These are phyloP conservation scores for Montipora foliosa DNA, from an alignment of 64 coral and sea anemone genomes.

Conservation along the genomic window DNA sequence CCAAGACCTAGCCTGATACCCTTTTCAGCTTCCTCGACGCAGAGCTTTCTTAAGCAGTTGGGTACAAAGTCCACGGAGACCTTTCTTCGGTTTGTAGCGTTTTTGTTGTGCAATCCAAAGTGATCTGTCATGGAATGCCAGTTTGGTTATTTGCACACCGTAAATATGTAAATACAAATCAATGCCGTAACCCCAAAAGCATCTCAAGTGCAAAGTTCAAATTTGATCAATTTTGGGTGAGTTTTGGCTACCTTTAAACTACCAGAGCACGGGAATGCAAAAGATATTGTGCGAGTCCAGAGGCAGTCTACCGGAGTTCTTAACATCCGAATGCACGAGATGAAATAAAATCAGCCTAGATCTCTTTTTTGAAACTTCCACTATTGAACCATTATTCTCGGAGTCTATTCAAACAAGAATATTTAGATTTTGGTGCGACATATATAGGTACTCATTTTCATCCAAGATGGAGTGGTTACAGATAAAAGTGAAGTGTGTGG, in stretches of 20 bases:
- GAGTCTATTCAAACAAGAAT: no score
- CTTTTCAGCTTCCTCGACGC: background rate
- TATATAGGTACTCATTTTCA: background rate
- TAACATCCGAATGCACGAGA: no score
- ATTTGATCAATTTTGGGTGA: no score
- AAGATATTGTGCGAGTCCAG: no score
- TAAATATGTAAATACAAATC: background rate
- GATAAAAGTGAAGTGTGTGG: background rate
- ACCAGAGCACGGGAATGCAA: background rate
- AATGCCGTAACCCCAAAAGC: background rate
- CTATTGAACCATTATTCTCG: no score
- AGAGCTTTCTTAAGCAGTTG: background rate
- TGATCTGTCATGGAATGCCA: background rate
- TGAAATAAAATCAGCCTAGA: no score
- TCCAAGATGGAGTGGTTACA: background rate
- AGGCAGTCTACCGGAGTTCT: no score
- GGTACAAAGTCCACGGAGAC: background rate
- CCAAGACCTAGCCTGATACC: background rate
- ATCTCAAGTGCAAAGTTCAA: background rate
- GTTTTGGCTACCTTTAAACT: background rate
- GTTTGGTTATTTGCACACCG: background rate
- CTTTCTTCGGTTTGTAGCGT: background rate
- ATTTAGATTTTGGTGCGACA: background rate
- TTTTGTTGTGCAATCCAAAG: slow-evolving; percentile 8
- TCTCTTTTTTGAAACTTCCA: no score